These are phyloP conservation scores for Penelope pileata DNA, from an alignment of 2,113 vertebrate genomes.

Conservation along the genomic window DNA sequence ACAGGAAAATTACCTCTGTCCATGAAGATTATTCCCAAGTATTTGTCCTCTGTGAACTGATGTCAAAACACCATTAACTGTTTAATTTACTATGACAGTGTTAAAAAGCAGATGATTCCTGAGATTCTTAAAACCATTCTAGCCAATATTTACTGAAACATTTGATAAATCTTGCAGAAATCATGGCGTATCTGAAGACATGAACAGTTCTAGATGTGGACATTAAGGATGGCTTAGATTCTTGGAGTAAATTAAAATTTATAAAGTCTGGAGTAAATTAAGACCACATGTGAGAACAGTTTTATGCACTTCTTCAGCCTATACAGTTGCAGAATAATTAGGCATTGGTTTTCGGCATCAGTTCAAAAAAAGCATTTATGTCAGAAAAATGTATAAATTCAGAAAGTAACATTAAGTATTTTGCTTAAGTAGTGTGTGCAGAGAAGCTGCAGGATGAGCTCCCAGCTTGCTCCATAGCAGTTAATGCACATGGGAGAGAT, in stretches of 20 bases:
- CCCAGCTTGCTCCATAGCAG: neutral
- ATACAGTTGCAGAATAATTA: neutral
- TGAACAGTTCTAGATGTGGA: neutral
- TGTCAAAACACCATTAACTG: neutral
- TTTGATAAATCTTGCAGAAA: neutral
- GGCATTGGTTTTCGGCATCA: neutral
- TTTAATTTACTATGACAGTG: neutral
- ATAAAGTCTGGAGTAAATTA: neutral
- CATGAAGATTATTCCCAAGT: neutral
- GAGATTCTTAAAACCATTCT: neutral
- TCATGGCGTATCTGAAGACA: neutral
- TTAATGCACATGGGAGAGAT: neutral
- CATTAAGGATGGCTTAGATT: neutral
- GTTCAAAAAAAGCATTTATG: neutral
- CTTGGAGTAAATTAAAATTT: neutral
- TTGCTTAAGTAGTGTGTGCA: neutral
- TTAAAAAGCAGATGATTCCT: neutral
- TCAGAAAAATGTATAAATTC: neutral
- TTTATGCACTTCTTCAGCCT: neutral
- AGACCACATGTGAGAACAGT: neutral
- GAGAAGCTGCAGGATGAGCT: conserved; percentile 18
- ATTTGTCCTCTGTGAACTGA: conserved; percentile 6
- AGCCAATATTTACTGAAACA: neutral
- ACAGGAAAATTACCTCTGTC: neutral
- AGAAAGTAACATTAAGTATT: neutral